Evolutionary conservation across 2,888 invertebrate genomes (phyloP).

Genomic region (Synanthedon myopaeformis): DNA sequence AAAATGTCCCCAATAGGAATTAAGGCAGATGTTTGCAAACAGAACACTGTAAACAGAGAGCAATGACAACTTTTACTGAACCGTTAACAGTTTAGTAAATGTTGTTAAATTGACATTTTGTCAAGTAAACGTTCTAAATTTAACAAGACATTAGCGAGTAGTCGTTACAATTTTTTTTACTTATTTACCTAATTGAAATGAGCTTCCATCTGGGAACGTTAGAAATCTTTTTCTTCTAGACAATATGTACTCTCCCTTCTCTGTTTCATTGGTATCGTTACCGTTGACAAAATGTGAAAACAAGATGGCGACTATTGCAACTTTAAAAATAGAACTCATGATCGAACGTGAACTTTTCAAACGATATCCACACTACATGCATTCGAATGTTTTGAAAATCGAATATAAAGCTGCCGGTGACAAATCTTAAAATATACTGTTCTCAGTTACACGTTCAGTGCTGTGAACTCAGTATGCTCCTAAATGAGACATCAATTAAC

Average conservation of each 20-base stretch:
- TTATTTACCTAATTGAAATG: slow-evolving; percentile 69
- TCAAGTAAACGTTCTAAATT: not conserved
- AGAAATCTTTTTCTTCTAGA: slow-evolving; percentile 71
- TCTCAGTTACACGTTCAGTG: slow-evolving; percentile 18
- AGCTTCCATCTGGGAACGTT: slow-evolving; percentile 72
- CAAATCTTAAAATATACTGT: slow-evolving; percentile 40
- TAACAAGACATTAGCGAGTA: not conserved
- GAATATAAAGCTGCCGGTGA: slow-evolving; percentile 24
- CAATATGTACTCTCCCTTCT: no score
- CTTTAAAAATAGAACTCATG: no score
- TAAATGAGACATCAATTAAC: slow-evolving; percentile 57
- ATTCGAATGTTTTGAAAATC: slow-evolving; percentile 12
- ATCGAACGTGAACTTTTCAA: not conserved
- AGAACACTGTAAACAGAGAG: slow-evolving; percentile 68
- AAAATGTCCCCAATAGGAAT: slow-evolving; percentile 72
- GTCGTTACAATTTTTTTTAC: not conserved
- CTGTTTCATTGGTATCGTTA: no score
- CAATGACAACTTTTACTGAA: not conserved
- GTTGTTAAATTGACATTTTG: not conserved
- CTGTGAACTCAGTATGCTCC: slow-evolving; percentile 26
- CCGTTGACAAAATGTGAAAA: no score
- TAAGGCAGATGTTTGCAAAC: slow-evolving; percentile 71
- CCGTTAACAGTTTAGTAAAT: not conserved
- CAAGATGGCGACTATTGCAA: no score
- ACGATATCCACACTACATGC: not conserved